A percentile compares a stretch with the other conserved stretches of the same genome.
These are phyloP conservation scores for Ostrea edulis DNA, from an alignment of 1,140 invertebrate genomes.

Conservation along the genomic window DNA sequence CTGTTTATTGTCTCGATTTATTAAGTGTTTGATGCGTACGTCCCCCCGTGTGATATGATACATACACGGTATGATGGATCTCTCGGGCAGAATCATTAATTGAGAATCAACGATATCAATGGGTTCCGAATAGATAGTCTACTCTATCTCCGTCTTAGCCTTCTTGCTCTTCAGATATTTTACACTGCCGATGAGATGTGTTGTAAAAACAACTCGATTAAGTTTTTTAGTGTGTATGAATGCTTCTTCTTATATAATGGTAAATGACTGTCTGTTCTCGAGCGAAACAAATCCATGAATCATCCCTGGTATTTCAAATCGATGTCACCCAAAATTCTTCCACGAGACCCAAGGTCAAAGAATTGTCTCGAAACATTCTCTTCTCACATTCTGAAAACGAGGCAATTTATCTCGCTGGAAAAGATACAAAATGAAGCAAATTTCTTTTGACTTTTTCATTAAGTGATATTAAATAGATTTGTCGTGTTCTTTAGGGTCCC, in stretches of 20 bases:
- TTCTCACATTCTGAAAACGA: conserved; percentile 21
- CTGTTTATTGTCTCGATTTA: conserved; percentile 23
- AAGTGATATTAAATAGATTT: conserved; percentile 38
- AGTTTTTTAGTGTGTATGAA: conserved; percentile 33
- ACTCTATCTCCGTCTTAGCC: not conserved
- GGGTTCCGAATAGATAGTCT: not conserved
- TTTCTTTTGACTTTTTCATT: conserved; percentile 33
- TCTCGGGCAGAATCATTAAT: conserved; percentile 1
- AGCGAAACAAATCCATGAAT: conserved; percentile 27
- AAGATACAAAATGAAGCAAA: conserved; percentile 33
- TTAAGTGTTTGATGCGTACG: conserved; percentile 6
- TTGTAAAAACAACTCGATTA: conserved; percentile 25
- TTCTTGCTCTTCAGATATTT: not conserved
- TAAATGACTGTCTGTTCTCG: conserved; percentile 35
- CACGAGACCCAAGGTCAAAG: not conserved
- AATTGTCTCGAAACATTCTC: conserved; percentile 36
- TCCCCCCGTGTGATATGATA: conserved; percentile 2
- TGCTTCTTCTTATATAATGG: conserved; percentile 28
- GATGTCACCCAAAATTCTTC: conserved; percentile 32
- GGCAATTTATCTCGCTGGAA: conserved; percentile 6
- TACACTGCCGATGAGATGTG: not conserved
- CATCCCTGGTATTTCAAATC: conserved; percentile 32
- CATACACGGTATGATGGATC: conserved; percentile 15
- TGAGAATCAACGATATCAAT: conserved; percentile 7
- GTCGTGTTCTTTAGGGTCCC: conserved; percentile 16